Evolutionary conservation across 2,113 vertebrate species (phyloP).

Genomic region (Clarias macrocephalus): DNA sequence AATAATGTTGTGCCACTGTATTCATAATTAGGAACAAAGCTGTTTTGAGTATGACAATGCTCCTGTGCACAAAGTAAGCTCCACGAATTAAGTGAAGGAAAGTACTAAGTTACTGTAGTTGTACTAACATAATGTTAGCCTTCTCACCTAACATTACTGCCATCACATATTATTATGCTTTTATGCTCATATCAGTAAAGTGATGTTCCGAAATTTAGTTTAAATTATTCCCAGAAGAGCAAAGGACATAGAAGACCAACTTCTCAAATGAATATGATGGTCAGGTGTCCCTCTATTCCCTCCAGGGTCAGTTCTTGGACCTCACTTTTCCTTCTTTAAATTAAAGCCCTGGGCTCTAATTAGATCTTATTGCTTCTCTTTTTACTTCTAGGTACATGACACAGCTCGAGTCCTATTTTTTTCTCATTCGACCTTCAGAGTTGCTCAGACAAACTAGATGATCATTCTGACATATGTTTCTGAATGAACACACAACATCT

Average conservation of each 20-base stretch:
- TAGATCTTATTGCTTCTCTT: neutral
- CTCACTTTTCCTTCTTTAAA: neutral
- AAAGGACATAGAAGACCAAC: neutral
- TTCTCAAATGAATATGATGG: neutral
- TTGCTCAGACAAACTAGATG: neutral
- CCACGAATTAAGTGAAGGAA: neutral
- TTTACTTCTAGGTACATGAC: neutral
- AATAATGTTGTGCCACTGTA: neutral
- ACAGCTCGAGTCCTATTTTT: neutral
- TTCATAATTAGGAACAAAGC: neutral
- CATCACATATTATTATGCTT: neutral
- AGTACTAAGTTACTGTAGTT: too few species aligned
- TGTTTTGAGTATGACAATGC: neutral
- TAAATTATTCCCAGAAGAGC: neutral
- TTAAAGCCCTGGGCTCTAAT: neutral
- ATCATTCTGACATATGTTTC: neutral
- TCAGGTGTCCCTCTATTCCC: neutral
- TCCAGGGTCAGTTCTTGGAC: neutral
- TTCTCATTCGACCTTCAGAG: neutral
- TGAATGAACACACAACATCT: neutral
- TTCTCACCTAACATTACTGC: neutral
- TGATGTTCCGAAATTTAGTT: neutral
- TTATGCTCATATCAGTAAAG: neutral
- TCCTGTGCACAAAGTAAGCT: neutral
- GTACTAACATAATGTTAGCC: too few species aligned